Evolutionary conservation across 2,888 invertebrate species (phyloP), one percentile per base, ranked within the genome.

Genomic region (Icerya purchasi): DNA sequence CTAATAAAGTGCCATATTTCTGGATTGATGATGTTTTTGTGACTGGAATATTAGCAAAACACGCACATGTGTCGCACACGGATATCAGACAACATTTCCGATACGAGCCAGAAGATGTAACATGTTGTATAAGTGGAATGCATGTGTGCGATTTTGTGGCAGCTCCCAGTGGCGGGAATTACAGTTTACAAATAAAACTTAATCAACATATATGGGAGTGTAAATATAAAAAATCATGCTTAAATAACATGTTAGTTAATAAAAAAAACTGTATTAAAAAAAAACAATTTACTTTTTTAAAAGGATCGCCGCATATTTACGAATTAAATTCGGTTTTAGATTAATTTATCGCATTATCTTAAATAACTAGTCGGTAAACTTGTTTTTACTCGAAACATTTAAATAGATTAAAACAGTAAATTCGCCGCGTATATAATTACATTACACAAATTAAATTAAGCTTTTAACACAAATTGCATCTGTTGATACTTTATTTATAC

Each of bases 11-110:
- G n/a, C 73, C 77, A 20, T 85, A 82, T 66, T 91, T 93, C 72
- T 93, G 92, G 91, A 89, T 93, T 62, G 92, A 93, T 68, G 92
- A 93, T 69, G 82, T 86, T 53, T 84, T 82, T 69, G 72, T 92
- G 0, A 92, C 91, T 0, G 92, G 92, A 1, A 74, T 88, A 56
- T 71, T 91, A 25, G 76, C 82, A 5, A 72, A 79, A 58, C 72
- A 75, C 24, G 69, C 79, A 22, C 73, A 74, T 50, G 74, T 84
- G n/a, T 71, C 75, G 50, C 70, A 81, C 52, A 72, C 71, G 60
- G 78, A 80, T 57, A 70, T 85, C 19, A 75, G 77, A 54, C 67
- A 76, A 19, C 77, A 78, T 68, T 87, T 80, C 73, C 77, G 86
- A 3, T 78, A 80, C 8, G 82, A 85, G 69, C 77, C 83, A 14